A percentile compares a stretch with the other conserved stretches of the same genome.
Conservation (phyloP, 2,888 invertebrate species). For the Pycnomerus fuliginosus region DNA sequence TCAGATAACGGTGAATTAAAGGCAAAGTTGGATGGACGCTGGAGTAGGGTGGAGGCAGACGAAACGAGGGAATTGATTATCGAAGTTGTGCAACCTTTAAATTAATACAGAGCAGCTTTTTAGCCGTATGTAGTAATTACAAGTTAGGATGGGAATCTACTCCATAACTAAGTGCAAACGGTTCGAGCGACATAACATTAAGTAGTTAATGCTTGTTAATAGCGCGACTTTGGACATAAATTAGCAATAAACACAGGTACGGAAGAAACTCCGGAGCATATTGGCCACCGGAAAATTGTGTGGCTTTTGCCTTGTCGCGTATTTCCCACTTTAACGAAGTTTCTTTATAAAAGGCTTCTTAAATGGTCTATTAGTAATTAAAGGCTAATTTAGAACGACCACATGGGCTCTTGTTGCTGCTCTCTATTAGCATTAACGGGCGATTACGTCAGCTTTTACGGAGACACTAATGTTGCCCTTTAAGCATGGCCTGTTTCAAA, state of each 20-base stretch:
- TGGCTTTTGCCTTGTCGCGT: conserved; percentile 1
- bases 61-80: no score
- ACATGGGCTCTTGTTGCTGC: conserved; percentile 29
- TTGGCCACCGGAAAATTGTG: neutral
- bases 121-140: conserved; percentile 9
- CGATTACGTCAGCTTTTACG: conserved; percentile 28
- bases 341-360: conserved; percentile 25
- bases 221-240: conserved; percentile 45
- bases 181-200: conserved; percentile 42
- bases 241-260: conserved; percentile 42
- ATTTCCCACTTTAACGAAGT: conserved; percentile 28
- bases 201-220: conserved; percentile 48
- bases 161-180: conserved; percentile 36
- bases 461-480: conserved; percentile 17
- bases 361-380: conserved; percentile 37
- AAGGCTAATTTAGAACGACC: conserved; percentile 33
- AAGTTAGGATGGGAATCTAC: neutral
- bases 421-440: conserved; percentile 33
- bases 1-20: no score
- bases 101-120: no score
- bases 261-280: conserved; percentile 12
- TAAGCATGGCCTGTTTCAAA: neutral
- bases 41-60: no score
- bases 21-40: no score
- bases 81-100: no score